These are phyloP conservation scores for Saccostrea cuccullata DNA, from an alignment of 1,140 invertebrate genomes.

Conservation along the genomic window DNA sequence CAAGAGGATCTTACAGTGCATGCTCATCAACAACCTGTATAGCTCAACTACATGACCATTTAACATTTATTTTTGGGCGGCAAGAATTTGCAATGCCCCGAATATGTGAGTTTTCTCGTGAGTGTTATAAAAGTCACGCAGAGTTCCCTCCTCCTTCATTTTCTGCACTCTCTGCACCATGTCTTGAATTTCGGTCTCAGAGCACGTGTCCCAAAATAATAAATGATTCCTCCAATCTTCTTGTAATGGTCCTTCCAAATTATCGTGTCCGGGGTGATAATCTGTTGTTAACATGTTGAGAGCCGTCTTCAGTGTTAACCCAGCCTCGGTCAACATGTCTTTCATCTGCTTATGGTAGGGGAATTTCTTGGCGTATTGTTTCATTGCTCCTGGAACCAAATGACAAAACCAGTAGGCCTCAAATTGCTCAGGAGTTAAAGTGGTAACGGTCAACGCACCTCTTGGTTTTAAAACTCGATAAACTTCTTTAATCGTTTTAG, in stretches of 20 bases:
- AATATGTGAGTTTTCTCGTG: no score
- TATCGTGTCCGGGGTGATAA: no score
- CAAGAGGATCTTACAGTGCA: no score
- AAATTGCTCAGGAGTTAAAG: not conserved
- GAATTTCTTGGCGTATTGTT: not conserved
- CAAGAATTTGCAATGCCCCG: no score
- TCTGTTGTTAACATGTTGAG: no score
- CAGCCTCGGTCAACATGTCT: no score
- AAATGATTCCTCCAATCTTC: constrained; percentile 7
- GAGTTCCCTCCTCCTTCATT: not conserved
- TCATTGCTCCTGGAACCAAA: not conserved
- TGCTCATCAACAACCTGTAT: not conserved
- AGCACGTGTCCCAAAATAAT: not conserved
- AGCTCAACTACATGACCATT: no score
- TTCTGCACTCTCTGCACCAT: not conserved
- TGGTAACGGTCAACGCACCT: not conserved
- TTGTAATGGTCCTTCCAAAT: constrained; percentile 12
- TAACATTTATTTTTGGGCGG: no score
- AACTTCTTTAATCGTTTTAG: not conserved
- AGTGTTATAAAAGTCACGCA: not conserved
- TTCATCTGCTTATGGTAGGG: not conserved
- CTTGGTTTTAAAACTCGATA: constrained; percentile 23
- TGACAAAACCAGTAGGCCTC: not conserved
- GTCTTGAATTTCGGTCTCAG: constrained; percentile 1
- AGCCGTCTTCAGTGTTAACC: no score